Evolutionary conservation across 1,140 invertebrate genomes (phyloP), one percentile per base, ranked within the genome.

Genomic region (Drosophila subpulchrella): DNA sequence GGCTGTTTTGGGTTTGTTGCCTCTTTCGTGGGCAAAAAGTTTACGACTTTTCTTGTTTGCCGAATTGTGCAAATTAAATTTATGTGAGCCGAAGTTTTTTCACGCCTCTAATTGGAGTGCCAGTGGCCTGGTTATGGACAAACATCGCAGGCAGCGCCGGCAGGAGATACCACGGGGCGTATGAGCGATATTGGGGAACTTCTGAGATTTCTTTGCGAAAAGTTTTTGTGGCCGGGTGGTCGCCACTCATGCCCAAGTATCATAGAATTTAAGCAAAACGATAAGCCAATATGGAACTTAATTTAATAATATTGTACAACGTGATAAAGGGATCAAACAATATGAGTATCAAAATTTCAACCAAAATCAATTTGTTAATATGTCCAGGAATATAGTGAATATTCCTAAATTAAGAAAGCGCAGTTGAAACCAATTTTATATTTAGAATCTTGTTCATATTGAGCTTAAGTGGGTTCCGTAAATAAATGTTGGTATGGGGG

Each of bases 1-100:
- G 34, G 47, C 53, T 55, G 77, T 42, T 70, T 42, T 34, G 53
- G 63, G 44, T 73, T 54, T 65, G 32, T 73, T 48, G 59, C 41
- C 65, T 58, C 77, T 51, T 79, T 59, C 70, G 55, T 77, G 73
- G 70, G 54, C 54, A 75, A 82, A 79, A 88, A 86, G 75, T 86
- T 86, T 86, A 88, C 75, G 83, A 82, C 70, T 86, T 86, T 77
- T 75, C 78, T 82, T 82, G 83, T 86, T 82, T 86, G 82, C 61
- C 82, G 75, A 78, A 77, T 82, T 88, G 83, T 78, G 83, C 78
- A 86, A 86, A 86, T 86, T 88, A 75, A 86, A 86, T 86, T 86
- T 86, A 86, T 81, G 82, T 63, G 78, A 82, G 81, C 74, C 61
- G 62, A 78, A 76, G 78, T 86, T 77, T 78, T 74, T 63, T 86